Conservation (phyloP, 2,113 vertebrate genomes). For the Phalacrocorax carbo region DNA sequence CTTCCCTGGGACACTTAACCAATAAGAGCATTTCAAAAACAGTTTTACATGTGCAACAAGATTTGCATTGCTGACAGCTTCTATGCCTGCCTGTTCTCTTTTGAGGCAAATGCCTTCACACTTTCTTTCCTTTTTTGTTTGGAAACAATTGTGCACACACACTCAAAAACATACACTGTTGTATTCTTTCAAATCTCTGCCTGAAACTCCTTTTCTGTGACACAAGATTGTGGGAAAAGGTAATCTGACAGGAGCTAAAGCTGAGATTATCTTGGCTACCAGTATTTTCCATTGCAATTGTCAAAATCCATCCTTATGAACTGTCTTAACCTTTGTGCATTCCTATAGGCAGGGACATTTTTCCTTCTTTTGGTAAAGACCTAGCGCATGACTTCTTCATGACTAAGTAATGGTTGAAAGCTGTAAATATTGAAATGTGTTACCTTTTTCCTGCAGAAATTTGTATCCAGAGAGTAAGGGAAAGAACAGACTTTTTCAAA, state of each 20-base stretch:
- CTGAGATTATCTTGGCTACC: background rate
- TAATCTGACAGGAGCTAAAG: background rate
- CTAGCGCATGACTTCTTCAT: background rate
- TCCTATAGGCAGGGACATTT: background rate
- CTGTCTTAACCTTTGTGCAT: background rate
- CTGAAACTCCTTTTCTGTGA: background rate
- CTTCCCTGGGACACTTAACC: background rate
- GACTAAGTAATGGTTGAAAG: background rate
- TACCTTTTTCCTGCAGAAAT: background rate
- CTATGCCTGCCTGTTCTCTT: background rate
- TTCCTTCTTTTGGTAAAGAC: background rate
- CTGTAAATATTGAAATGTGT: background rate
- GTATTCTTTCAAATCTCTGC: background rate
- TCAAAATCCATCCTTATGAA: background rate
- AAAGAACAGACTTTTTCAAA: background rate
- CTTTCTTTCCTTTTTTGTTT: background rate
- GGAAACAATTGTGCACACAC: background rate
- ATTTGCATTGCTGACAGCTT: background rate
- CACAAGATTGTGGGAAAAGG: background rate
- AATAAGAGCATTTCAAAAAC: background rate
- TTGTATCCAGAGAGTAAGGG: background rate
- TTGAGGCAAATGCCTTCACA: background rate
- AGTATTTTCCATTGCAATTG: background rate
- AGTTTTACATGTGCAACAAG: background rate
- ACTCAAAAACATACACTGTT: background rate